Evolutionary conservation across 1,140 invertebrate species (phyloP), one percentile per base, ranked within the genome.

Genomic region (Pachypsylla venusta): DNA sequence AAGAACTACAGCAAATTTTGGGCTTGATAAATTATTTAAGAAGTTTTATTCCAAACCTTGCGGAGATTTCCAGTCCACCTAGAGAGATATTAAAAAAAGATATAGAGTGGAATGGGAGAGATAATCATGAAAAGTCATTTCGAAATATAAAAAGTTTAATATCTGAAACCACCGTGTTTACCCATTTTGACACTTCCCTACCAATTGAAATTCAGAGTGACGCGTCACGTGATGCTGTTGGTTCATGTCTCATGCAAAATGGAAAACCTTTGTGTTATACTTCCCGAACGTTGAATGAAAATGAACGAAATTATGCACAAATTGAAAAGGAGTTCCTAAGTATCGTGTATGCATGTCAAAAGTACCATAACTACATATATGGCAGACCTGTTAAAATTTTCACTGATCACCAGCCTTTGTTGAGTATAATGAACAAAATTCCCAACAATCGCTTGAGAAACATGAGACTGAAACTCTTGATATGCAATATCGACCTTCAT

Each of bases 331-430:
- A 71, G 61, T 59, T 69, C 2, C 55, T 70, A 35, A 63, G 62
- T 14, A 61, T 69, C 16, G 56, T 64, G 4, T 67, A 61, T 53
- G 65, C 62, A 1, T 64, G 62, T 28, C 42, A 63, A n/a, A 65
- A 65, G 57, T 71, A 69, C 63, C 65, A 68, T 30, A 27, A 67
- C 28, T 69, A 61, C 54, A 60, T 72, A 14, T 67, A 67, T 61
- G 66, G 69, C 12, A 25, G 54, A 42, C 16, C 57, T 22, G 56
- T 70, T 10, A 60, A 66, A 4, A 57, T 67, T 10, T 42, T 67
- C 53, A 70, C 66, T 16, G 70, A 73, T 62, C 71, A 74, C 54
- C 70, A 70, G 42, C 70, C 70, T 22, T 54, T 70, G 14, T 66
- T 67, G 2, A 19, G 56, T 1, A 64, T 71, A 28, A 60, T 65